Evolutionary conservation across 2,888 invertebrate genomes (phyloP).

Genomic region (Cataglyphis livida): DNA sequence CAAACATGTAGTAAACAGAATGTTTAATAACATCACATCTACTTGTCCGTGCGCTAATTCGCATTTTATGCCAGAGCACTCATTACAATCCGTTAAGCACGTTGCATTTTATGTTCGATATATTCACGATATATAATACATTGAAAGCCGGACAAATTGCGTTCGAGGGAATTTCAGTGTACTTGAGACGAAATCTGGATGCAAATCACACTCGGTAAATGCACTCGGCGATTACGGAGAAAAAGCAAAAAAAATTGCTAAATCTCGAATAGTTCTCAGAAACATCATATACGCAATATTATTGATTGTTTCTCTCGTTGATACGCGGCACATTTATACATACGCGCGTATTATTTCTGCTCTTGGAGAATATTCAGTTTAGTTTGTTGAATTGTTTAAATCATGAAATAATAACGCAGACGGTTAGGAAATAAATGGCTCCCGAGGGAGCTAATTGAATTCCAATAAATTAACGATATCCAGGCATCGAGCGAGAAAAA

Average conservation of each 20-base stretch:
- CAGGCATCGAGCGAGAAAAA: slow-evolving; percentile 4
- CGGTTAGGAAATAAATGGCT: slow-evolving; percentile 1
- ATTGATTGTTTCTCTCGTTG: slow-evolving; percentile 19
- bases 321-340: neutral
- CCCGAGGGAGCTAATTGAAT: slow-evolving; percentile 21
- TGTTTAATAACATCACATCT: slow-evolving; percentile 35
- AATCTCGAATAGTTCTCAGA: slow-evolving; percentile 16
- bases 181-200: slow-evolving; percentile 13
- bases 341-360: neutral
- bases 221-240: slow-evolving; percentile 7
- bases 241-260: neutral
- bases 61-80: neutral
- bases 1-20: slow-evolving; percentile 3
- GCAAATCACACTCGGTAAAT: slow-evolving; percentile 7
- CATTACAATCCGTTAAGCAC: slow-evolving; percentile 23
- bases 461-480: slow-evolving; percentile 49
- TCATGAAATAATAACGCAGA: slow-evolving; percentile 4
- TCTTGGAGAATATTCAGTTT: slow-evolving; percentile 4
- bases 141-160: slow-evolving; percentile 30
- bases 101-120: neutral
- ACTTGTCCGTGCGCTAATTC: slow-evolving; percentile 21
- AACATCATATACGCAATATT: slow-evolving; percentile 25
- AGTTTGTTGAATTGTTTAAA: slow-evolving; percentile 33
- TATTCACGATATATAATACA: neutral
- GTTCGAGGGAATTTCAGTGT: neutral